These are phyloP conservation scores for Nixonia krombeini DNA, from an alignment of 1,140 invertebrate species.

Conservation along the genomic window DNA sequence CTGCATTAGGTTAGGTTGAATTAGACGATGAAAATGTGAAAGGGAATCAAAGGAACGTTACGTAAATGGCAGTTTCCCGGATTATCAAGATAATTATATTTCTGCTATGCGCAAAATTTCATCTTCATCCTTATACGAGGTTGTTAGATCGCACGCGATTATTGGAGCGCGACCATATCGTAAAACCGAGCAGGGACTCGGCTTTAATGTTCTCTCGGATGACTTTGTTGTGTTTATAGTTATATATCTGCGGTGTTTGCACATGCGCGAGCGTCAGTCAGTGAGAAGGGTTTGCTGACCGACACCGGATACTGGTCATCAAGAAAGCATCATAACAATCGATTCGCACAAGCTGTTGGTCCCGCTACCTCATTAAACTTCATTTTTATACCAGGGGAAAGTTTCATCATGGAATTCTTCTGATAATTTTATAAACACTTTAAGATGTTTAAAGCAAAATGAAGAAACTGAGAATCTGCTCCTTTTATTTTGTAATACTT, in stretches of 20 bases:
- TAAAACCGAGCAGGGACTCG: constrained; percentile 16
- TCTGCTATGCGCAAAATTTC: constrained; percentile 1
- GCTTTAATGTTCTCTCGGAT: constrained; percentile 27
- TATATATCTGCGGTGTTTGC: constrained; percentile 27
- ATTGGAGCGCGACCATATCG: constrained; percentile 20
- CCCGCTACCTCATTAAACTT: no score
- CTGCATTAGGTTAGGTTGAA: no score
- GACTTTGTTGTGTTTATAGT: constrained; percentile 25
- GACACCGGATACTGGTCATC: constrained; percentile 20
- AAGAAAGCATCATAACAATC: constrained; percentile 11
- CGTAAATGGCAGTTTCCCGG: no score
- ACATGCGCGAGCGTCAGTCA: constrained; percentile 21
- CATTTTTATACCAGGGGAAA: no score
- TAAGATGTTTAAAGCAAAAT: no score
- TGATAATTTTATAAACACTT: no score
- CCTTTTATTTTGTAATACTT: no score
- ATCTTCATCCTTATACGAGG: constrained; percentile 1
- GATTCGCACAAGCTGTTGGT: constrained; percentile 7
- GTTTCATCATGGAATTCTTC: no score
- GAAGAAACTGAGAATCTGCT: no score
- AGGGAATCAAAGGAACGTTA: no score
- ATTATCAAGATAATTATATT: no score
- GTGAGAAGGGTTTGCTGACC: constrained; percentile 22
- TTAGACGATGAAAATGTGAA: no score
- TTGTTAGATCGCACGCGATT: constrained; percentile 13